Conservation (phyloP, 2,888 invertebrate species). For the Archips crataeganus region DNA sequence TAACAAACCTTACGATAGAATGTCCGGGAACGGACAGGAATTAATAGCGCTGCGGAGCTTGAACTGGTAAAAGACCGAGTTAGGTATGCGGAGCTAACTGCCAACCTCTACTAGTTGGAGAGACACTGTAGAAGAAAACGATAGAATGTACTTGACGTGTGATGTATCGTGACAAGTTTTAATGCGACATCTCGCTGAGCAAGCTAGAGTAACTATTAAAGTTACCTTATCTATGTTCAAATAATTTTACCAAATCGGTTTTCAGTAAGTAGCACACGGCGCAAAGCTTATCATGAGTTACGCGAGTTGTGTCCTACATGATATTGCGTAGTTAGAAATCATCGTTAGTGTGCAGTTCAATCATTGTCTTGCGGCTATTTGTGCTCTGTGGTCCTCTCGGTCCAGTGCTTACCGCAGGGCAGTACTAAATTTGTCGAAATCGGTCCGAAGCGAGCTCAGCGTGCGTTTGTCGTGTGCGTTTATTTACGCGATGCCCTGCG, state of each 20-base stretch:
- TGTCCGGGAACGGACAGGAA: too few relatives aligned
- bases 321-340: conserved; percentile 10
- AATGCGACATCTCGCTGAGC: neutral
- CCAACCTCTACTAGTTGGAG: too few relatives aligned
- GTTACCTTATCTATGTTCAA: conserved; percentile 23
- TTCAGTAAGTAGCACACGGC: conserved; percentile 20
- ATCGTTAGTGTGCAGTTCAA: neutral
- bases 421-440: conserved; percentile 70
- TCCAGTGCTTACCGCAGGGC: conserved; percentile 54
- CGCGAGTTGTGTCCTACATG: conserved; percentile 9
- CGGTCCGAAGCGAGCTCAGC: conserved; percentile 63
- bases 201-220: conserved; percentile 20
- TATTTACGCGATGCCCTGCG: conserved; percentile 76
- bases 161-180: neutral
- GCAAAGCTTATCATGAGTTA: conserved; percentile 15
- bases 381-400: conserved; percentile 29
- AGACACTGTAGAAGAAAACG: too few relatives aligned
- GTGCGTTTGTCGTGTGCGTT: conserved; percentile 73
- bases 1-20: neutral
- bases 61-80: too few relatives aligned
- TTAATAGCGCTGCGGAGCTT: too few relatives aligned
- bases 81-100: too few relatives aligned
- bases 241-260: conserved; percentile 25
- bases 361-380: conserved; percentile 36
- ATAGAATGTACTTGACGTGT: neutral